phyloP scores from a whole-genome alignment of 1,140 invertebrate species.

The Aphelenchoides fujianensis region DNA sequence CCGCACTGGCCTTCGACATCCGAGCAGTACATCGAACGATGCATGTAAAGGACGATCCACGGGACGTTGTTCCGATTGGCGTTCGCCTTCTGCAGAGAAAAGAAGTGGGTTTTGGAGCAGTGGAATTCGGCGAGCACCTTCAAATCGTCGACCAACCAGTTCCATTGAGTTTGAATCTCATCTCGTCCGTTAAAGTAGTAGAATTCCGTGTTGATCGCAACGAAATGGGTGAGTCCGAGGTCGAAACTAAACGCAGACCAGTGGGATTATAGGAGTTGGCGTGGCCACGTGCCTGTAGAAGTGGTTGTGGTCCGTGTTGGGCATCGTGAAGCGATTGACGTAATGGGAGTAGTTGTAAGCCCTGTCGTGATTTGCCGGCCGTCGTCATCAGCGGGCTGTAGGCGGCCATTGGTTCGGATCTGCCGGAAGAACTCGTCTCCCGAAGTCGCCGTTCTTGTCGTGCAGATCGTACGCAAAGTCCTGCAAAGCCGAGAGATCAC shows the following conservation, averaged over 20 bases:
- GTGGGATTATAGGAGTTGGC: neutral
- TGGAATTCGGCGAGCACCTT: slow-evolving; percentile 77
- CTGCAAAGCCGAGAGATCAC: slow-evolving; percentile 62
- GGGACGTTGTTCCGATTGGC: slow-evolving; percentile 65
- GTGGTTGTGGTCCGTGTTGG: slow-evolving; percentile 43
- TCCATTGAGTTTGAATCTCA: slow-evolving; percentile 75
- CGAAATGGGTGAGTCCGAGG: slow-evolving; percentile 83
- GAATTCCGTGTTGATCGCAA: slow-evolving; percentile 84
- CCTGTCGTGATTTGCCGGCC: slow-evolving; percentile 85
- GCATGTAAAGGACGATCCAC: slow-evolving; percentile 90
- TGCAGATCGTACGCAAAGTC: slow-evolving; percentile 95
- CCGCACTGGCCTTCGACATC: slow-evolving; percentile 80
- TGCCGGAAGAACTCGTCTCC: slow-evolving; percentile 85
- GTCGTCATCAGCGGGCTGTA: slow-evolving; percentile 86
- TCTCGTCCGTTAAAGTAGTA: slow-evolving; percentile 86
- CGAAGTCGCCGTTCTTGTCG: slow-evolving; percentile 73
- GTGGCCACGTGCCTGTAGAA: slow-evolving; percentile 45
- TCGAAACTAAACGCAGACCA: slow-evolving; percentile 65
- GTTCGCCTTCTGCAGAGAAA: slow-evolving; percentile 37
- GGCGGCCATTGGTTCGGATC: slow-evolving; percentile 78
- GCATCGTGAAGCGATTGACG: slow-evolving; percentile 50
- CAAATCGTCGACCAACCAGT: slow-evolving; percentile 81
- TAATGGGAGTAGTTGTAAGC: slow-evolving; percentile 47
- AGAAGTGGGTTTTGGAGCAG: slow-evolving; percentile 67
- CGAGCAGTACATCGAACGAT: slow-evolving; percentile 84